Base-by-base conservation (phyloP, 1,140 invertebrate species). In the Drosophila eugracilis region DNA sequence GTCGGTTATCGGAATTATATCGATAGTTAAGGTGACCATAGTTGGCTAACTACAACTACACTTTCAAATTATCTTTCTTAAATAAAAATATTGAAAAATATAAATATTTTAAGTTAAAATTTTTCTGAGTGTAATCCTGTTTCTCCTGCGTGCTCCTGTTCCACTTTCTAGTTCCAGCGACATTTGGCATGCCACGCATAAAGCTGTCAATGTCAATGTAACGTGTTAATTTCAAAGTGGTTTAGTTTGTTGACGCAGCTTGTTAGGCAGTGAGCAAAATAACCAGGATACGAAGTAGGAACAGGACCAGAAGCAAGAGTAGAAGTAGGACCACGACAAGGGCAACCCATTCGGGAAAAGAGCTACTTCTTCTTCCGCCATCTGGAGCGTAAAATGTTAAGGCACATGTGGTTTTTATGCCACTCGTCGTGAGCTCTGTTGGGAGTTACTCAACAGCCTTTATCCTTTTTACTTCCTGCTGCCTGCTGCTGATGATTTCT, bases 151-250 rank as follows among this genome's bases (percentile, higher is more conserved):
- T 26, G 28, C 32, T 60, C 37, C 44, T 45, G 24, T 39, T 9
- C 15, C 42, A 34, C 34, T 58, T 53, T 49, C 55, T 69, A 65
- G 55, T 67, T 57, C 34, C 66, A 47, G 70, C 74, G 70, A 83
- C 80, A 84, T 76, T 86, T 75, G 81, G 80, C 76, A 80, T 86
- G 72, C 55, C 74, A 88, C 83, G 78, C 83, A 86, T 86, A 88
- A 88, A 75, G 83, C 83, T 86, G 83, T 83, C 83, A 86, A 86
- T 86, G 83, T 86, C 83, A 86, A 86, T 86, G 83, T 86, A 86
- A 88, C 77, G 83, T 86, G 83, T 86, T 86, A 86, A 86, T 86
- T 86, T 86, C 83, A 83, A 88, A 88, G 83, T 86, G 83, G 83
- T 83, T 86, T 88, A 86, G 81, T 86, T 86, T 88, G 81, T 88